Conservation (phyloP, 2,888 invertebrate species). For the Synanthedon vespiformis region DNA sequence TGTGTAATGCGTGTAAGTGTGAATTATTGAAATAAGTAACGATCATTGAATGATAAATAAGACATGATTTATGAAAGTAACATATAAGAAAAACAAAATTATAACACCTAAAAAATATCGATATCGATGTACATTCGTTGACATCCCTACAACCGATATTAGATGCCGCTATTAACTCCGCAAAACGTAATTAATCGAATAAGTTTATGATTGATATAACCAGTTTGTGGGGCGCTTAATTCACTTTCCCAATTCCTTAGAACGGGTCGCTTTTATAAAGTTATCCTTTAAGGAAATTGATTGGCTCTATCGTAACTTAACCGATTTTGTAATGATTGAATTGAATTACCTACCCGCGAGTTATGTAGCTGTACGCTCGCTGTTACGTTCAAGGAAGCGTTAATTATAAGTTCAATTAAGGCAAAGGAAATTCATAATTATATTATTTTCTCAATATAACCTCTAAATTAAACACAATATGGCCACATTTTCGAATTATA, state of each 20-base stretch:
- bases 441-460: constrained; percentile 7
- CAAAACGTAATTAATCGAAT: constrained; percentile 72
- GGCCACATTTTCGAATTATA: too few relatives aligned
- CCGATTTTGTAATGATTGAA: constrained; percentile 50
- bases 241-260: constrained; percentile 65
- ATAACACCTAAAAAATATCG: neutral
- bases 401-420: constrained; percentile 29
- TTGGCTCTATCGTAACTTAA: constrained; percentile 49
- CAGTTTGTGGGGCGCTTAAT: constrained; percentile 69
- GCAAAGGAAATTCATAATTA: constrained; percentile 27
- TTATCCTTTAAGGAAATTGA: constrained; percentile 64
- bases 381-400: constrained; percentile 27
- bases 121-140: constrained; percentile 5
- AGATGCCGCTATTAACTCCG: constrained; percentile 72
- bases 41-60: too few relatives aligned
- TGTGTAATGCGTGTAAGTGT: too few relatives aligned
- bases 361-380: constrained; percentile 18
- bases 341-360: constrained; percentile 32
- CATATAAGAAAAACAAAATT: too few relatives aligned
- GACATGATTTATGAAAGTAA: too few relatives aligned
- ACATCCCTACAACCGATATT: constrained; percentile 53
- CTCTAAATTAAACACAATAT: too few relatives aligned
- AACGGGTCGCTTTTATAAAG: constrained; percentile 54
- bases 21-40: too few relatives aligned
- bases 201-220: constrained; percentile 72